Evolutionary conservation across 2,797 vertebrate species (phyloP).

Genomic region (Mormyrops boulengeri): DNA sequence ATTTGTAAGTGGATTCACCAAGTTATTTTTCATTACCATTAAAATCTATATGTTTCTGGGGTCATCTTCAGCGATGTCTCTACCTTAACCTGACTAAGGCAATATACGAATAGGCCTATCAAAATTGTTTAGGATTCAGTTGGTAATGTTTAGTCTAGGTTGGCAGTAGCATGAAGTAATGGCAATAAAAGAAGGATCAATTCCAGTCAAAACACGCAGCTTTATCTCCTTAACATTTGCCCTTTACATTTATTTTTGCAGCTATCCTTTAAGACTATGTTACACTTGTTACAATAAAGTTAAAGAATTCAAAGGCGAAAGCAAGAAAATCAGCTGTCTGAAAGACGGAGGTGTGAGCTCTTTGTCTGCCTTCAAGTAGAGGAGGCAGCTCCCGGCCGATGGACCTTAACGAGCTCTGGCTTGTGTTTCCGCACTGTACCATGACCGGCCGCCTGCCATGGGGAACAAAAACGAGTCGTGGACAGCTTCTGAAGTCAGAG

Average conservation of each 20-base stretch:
- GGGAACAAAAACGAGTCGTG: slow-evolving; percentile 51
- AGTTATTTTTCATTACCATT: not conserved
- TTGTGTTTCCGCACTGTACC: slow-evolving; percentile 67
- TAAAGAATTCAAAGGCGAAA: not conserved
- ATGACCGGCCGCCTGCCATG: slow-evolving; percentile 53
- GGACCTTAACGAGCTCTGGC: slow-evolving; percentile 41
- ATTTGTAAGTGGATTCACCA: not conserved
- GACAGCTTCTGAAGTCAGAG: slow-evolving; percentile 64
- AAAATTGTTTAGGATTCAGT: not conserved
- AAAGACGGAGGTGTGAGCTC: not conserved
- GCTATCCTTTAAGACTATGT: not conserved
- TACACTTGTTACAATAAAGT: not conserved
- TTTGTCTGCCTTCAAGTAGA: not conserved
- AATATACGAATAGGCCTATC: not conserved
- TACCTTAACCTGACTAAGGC: not conserved
- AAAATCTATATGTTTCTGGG: not conserved
- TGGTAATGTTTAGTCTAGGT: not conserved
- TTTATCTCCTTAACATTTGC: not conserved
- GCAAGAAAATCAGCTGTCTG: not conserved
- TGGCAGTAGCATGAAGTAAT: not conserved
- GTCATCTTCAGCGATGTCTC: not conserved
- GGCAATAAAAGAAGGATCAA: not conserved
- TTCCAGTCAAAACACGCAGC: not conserved
- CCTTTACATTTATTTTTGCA: not conserved
- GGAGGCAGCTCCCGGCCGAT: not conserved